Base-by-base conservation (phyloP, 2,113 vertebrate genomes). In the Balaeniceps rex region DNA sequence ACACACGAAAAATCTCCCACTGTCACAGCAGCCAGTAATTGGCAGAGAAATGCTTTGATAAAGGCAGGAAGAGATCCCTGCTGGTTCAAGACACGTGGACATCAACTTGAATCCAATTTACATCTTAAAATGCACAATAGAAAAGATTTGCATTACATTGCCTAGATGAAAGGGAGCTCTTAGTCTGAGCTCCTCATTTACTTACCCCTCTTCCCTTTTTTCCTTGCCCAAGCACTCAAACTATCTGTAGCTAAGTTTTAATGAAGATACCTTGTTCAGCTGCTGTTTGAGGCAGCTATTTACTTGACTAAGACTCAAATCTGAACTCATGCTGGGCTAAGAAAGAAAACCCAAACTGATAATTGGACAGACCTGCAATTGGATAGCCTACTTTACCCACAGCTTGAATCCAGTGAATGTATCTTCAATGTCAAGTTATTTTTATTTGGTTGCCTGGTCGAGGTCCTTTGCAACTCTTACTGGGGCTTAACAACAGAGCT, bases 71-170 rank as follows among this genome's bases (percentile, higher is more conserved):
- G 77, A 96, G 58, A 93, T 87, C 74, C 92, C 94, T 95, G 92
- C 94, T 98, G 96, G 87, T 97, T 97, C 89, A 97, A 97, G 96
- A 95, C 94, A 98, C 94, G 96, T 97, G 96, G 95, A 94, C 94
- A 96, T 97, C 95, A 96, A 90, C 94, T 97, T 95, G 96, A 96
- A 97, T 97, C 93, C 93, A 97, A 96, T 97, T 96, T 97, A 69
- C 86, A 95, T 92, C 87, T 94, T 96, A 95, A 94, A 97, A 92
- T 92, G 89, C 22, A 40, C 82, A 94, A 94, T 63, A 91, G 78
- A 92, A 82, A 94, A 78, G 79, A 83, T 94, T 93, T 95, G 76
- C 87, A 87, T 96, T 89, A 95, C 78, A 90, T 22, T 88, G 82
- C 87, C 63, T 91, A 83, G 60, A 94, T 96, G 70, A 97, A 97